These are phyloP conservation scores for Sesia bembeciformis DNA, from an alignment of 2,888 invertebrate species.

Conservation along the genomic window DNA sequence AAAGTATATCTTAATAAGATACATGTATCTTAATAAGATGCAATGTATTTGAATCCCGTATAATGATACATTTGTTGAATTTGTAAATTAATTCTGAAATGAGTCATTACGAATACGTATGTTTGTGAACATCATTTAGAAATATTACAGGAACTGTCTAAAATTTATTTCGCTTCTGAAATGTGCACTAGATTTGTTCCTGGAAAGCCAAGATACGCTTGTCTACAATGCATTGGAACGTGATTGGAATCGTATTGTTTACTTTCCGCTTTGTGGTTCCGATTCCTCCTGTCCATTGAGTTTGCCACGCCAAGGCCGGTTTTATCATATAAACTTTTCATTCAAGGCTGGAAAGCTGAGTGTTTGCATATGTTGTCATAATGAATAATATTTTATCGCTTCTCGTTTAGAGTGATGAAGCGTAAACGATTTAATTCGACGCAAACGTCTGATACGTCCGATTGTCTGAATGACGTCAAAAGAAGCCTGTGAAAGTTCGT, in stretches of 20 bases:
- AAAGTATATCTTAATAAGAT: too few species aligned
- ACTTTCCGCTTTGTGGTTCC: conserved; percentile 1
- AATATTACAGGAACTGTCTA: too few species aligned
- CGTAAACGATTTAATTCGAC: neutral
- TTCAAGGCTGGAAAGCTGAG: too few species aligned
- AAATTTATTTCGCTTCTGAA: too few species aligned
- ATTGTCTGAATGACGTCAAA: neutral
- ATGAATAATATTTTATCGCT: too few species aligned
- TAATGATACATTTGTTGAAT: too few species aligned
- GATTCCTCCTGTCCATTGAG: neutral
- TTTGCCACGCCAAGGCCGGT: neutral
- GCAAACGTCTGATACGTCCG: neutral
- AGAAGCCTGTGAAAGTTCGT: neutral
- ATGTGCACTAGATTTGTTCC: neutral
- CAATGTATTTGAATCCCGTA: too few species aligned
- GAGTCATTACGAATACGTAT: too few species aligned
- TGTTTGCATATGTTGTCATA: too few species aligned
- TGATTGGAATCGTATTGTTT: conserved; percentile 23
- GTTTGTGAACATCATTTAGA: too few species aligned
- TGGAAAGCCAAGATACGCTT: neutral
- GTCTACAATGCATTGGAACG: conserved; percentile 6
- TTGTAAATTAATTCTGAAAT: too few species aligned
- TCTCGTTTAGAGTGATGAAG: neutral
- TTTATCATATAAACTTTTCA: neutral
- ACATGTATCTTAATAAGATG: too few species aligned